Evolutionary conservation across 2,113 vertebrate species (phyloP).

Genomic region (Delphinus delphis): DNA sequence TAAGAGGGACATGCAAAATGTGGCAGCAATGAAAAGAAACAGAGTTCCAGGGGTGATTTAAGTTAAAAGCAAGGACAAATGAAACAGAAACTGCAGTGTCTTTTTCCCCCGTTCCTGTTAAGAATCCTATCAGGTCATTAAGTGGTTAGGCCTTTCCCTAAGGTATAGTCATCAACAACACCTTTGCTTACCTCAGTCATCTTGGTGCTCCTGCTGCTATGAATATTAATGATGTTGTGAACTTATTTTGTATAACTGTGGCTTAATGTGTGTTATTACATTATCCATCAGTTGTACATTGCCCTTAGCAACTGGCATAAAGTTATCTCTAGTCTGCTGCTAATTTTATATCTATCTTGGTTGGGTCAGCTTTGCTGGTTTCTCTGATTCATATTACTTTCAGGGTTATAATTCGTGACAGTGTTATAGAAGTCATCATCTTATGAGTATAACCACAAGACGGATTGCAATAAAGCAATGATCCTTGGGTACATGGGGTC

Average conservation of each 20-base stretch:
- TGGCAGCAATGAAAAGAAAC: not conserved
- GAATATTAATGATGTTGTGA: constrained; percentile 67
- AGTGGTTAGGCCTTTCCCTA: constrained; percentile 23
- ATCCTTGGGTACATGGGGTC: not conserved
- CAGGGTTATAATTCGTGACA: constrained; percentile 53
- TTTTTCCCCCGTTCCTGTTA: not conserved
- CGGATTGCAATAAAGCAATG: not conserved
- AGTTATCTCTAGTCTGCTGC: constrained; percentile 33
- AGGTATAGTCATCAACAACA: not conserved
- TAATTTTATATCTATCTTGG: constrained; percentile 59
- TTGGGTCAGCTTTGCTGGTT: constrained; percentile 59
- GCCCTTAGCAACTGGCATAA: constrained; percentile 58
- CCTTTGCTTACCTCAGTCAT: constrained; percentile 54
- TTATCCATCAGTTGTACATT: constrained; percentile 39
- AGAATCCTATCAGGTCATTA: constrained; percentile 23
- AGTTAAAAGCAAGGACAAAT: constrained; percentile 39
- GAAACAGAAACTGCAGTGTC: not conserved
- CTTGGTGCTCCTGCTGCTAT: constrained; percentile 62
- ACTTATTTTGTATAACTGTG: constrained; percentile 34
- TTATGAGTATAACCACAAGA: not conserved
- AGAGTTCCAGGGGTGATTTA: not conserved
- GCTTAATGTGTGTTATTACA: constrained; percentile 48
- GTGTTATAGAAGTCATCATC: not conserved
- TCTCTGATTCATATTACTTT: constrained; percentile 57
- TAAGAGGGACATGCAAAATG: not conserved